Evolutionary conservation across 2,797 vertebrate species (phyloP).

Genomic region (Ispidina lecontei): DNA sequence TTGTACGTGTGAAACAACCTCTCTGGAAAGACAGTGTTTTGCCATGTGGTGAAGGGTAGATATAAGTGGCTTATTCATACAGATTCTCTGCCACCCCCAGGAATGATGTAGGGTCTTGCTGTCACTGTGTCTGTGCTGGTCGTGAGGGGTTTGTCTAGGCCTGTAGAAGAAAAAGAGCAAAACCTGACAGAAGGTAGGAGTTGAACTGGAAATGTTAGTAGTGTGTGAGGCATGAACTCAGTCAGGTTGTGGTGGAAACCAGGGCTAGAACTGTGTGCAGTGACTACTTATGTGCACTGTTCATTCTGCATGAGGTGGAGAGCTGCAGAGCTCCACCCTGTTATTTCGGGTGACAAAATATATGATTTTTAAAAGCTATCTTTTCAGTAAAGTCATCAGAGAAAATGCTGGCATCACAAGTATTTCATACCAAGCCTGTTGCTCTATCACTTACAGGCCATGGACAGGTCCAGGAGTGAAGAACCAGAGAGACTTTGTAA

Average conservation of each 20-base stretch:
- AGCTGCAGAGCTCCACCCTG: neutral
- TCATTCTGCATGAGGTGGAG: neutral
- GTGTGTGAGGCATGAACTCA: neutral
- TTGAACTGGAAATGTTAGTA: neutral
- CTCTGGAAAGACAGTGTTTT: neutral
- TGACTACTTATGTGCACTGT: neutral
- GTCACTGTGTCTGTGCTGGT: neutral
- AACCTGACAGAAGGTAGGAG: neutral
- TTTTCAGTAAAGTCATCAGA: neutral
- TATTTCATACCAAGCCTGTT: neutral
- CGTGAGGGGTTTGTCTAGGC: neutral
- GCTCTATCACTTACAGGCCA: neutral
- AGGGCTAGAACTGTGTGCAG: neutral
- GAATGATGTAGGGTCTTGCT: neutral
- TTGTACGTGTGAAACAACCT: neutral
- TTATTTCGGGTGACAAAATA: neutral
- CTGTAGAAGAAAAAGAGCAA: neutral
- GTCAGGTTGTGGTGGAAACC: neutral
- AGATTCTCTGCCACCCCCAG: neutral
- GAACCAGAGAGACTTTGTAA: neutral
- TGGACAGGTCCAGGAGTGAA: fast-evolving
- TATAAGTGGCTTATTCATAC: neutral
- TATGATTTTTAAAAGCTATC: neutral
- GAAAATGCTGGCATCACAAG: neutral
- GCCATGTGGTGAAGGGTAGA: neutral